These are phyloP conservation scores for Ruditapes philippinarum DNA, from an alignment of 1,140 invertebrate species.

Conservation along the genomic window DNA sequence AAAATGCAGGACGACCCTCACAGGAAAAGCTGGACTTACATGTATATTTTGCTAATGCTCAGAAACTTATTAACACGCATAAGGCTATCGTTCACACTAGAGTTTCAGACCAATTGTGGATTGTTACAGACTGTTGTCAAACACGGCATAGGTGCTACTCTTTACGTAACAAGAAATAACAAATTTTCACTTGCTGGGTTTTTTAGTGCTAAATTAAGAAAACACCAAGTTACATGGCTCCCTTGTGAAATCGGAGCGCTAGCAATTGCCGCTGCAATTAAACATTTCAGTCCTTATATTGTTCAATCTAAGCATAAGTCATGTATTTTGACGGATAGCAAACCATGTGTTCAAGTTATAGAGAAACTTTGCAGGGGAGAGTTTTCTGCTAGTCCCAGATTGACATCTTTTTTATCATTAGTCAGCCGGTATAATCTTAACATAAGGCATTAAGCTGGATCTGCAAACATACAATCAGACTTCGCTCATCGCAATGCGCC, in stretches of 20 bases:
- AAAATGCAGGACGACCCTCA: slow-evolving; percentile 59
- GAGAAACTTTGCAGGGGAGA: too few relatives aligned
- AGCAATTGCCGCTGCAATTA: slow-evolving; percentile 8
- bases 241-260: slow-evolving; percentile 69
- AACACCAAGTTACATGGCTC: slow-evolving; percentile 62
- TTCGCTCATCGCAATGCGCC: slow-evolving; percentile 59
- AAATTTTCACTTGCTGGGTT: slow-evolving; percentile 50
- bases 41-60: slow-evolving; percentile 56
- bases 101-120: slow-evolving; percentile 53
- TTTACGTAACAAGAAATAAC: too few relatives aligned
- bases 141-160: slow-evolving; percentile 64
- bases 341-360: slow-evolving; percentile 61
- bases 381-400: slow-evolving; percentile 56
- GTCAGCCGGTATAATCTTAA: too few relatives aligned
- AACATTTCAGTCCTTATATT: slow-evolving; percentile 65
- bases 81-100: slow-evolving; percentile 64
- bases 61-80: not conserved
- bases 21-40: slow-evolving; percentile 41
- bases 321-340: too few relatives aligned
- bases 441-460: slow-evolving; percentile 40
- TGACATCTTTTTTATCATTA: slow-evolving; percentile 64
- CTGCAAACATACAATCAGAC: slow-evolving; percentile 57
- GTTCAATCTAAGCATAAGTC: slow-evolving; percentile 56
- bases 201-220: slow-evolving; percentile 67
- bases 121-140: slow-evolving; percentile 61